Base-by-base conservation (phyloP, 2,888 invertebrate species). In the Digitonthophagus gazella region DNA sequence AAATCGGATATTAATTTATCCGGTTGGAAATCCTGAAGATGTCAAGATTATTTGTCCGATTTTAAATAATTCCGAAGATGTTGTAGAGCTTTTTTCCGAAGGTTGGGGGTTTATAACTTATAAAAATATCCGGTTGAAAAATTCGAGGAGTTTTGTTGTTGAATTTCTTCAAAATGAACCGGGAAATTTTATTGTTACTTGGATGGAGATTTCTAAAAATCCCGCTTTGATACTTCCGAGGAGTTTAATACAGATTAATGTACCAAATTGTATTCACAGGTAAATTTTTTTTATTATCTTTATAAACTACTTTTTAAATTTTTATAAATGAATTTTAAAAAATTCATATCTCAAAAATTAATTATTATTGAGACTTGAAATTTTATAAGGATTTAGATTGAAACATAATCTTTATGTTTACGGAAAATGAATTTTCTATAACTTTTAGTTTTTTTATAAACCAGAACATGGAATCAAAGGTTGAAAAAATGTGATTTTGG, bases 121-220 rank as follows among this genome's bases (percentile, higher is more conserved):
- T 76, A 86, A 73, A 82, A 86, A 80, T 87, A 88, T 78, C 15
- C 80, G 81, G 70, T 76, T 78, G 57, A 78, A 76, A 67, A 78
- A 81, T 75, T 88, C 90, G 5, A 83, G 90, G 71, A 91, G 91
- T 79, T 91, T 91, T 75, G 89, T 92, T 61, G 87, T 93, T 64
- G 92, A 92, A 80, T 92, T 92, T 79, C 80, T 91, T 28, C 91
- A 91, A 78, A 86, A 88, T 64, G 91, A 92, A 77, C 87, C 88
- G 14, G 91, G 91, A 0, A 89, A 88, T 79, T 92, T 92, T 80
- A 87, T 87, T 55, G 89, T 93, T 64, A 90, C 90, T 75, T 93
- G 92, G 92, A 90, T 92, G 83, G 91, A 92, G 75, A 88, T 92
- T 22, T 90, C 91, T 72, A 92, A 89, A 78, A 87, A 89, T 77